Percentiles rank a stretch among this genome's conserved stretches.
phyloP scores from a whole-genome alignment of 2,113 vertebrate genomes.

The Pycnonotus jocosus region DNA sequence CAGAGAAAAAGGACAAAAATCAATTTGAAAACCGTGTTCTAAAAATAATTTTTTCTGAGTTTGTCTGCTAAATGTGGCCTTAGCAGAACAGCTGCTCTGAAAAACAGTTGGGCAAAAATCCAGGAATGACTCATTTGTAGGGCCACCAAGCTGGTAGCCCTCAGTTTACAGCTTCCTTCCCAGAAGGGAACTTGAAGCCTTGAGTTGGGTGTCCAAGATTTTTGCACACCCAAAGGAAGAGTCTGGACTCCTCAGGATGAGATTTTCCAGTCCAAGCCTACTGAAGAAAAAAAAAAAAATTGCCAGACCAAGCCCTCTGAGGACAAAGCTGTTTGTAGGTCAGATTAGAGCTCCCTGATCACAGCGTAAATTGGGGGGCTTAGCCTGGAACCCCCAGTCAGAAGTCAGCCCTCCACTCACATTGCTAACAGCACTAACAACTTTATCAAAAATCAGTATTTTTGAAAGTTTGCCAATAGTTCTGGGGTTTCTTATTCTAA shows the following conservation, averaged over 20 bases:
- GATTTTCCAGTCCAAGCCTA: background rate
- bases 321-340: background rate
- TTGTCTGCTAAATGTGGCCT: background rate
- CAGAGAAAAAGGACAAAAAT: background rate
- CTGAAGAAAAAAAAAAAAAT: background rate
- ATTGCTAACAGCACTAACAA: background rate
- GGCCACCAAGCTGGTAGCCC: background rate
- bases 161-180: background rate
- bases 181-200: background rate
- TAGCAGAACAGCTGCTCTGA: background rate
- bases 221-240: background rate
- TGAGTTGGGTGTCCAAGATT: background rate
- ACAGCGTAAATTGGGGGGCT: rapidly evolving
- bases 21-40: background rate
- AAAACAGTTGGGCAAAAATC: rapidly evolving
- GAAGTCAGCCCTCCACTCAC: background rate
- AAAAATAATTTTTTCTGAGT: background rate
- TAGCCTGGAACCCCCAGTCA: rapidly evolving
- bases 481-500: background rate
- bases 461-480: background rate
- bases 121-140: background rate
- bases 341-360: background rate
- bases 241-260: background rate
- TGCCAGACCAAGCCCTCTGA: background rate
- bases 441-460: background rate